These are phyloP conservation scores for Panthera uncia DNA, from an alignment of 2,113 vertebrate genomes.

Conservation along the genomic window DNA sequence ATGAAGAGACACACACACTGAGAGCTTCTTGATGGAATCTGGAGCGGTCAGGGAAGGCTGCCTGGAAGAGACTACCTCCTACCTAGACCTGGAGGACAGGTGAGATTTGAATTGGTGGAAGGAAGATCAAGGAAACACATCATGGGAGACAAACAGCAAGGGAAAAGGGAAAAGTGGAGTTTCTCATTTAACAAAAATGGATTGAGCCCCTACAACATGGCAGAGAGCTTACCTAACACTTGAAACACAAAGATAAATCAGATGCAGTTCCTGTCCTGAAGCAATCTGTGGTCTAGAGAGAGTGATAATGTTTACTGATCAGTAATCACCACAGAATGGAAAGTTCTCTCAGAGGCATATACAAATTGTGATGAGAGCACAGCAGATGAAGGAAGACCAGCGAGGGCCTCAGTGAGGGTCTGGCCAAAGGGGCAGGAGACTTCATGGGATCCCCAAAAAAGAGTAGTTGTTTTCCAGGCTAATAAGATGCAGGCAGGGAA, in stretches of 20 bases:
- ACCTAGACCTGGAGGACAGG: neutral
- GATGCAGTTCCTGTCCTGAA: neutral
- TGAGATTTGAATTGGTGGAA: neutral
- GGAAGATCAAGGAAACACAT: neutral
- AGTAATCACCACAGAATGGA: neutral
- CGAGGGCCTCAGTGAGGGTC: neutral
- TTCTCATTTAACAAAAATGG: neutral
- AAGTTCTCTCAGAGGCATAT: neutral
- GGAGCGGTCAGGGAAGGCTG: neutral
- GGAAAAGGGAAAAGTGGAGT: neutral
- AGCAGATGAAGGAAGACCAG: neutral
- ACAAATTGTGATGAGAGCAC: fast-evolving
- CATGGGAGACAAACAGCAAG: neutral
- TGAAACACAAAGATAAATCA: neutral
- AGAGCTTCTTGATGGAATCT: neutral
- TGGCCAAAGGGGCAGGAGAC: neutral
- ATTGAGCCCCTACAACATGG: neutral
- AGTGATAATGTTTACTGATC: neutral
- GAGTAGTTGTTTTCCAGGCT: neutral
- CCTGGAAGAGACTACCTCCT: neutral
- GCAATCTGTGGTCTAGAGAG: neutral
- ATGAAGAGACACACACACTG: neutral
- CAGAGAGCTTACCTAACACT: neutral
- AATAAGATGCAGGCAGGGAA: neutral
- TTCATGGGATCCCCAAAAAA: neutral